Percentiles rank a stretch among this genome's conserved stretches.
phyloP scores from a whole-genome alignment of 2,888 invertebrate species.

The Drosophila aldrichi region DNA sequence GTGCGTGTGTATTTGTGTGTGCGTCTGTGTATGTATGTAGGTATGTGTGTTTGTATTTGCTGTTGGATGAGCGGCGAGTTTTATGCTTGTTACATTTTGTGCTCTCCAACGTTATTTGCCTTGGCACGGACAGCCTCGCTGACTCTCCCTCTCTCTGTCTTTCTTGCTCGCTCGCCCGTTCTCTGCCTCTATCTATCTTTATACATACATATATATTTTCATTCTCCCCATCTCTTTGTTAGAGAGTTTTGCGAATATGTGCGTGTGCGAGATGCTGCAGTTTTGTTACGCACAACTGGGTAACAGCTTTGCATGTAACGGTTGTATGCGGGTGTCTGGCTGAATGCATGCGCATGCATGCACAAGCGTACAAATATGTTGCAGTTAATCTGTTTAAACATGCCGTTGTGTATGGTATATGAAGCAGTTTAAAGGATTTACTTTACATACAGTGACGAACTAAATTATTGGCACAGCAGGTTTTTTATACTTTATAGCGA shows the following conservation, averaged over 20 bases:
- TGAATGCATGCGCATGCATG: constrained; percentile 14
- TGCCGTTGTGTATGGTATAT: constrained; percentile 27
- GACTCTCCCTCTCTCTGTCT: background rate
- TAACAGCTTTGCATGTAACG: constrained; percentile 36
- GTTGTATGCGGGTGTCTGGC: constrained; percentile 4
- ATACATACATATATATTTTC: background rate
- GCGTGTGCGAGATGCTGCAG: constrained; percentile 57
- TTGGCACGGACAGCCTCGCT: constrained; percentile 7
- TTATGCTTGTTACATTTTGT: constrained; percentile 49
- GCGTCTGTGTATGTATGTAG: background rate
- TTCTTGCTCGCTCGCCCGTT: background rate
- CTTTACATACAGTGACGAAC: too few species aligned
- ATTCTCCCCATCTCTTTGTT: constrained; percentile 3
- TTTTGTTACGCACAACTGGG: constrained; percentile 36
- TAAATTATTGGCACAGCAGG: too few species aligned
- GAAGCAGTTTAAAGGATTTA: constrained; percentile 49
- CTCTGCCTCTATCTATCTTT: background rate
- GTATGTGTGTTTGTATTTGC: constrained; percentile 14
- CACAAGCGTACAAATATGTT: constrained; percentile 15
- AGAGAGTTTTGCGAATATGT: constrained; percentile 8
- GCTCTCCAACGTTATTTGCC: constrained; percentile 30
- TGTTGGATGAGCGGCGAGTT: constrained; percentile 36
- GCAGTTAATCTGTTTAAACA: constrained; percentile 66
- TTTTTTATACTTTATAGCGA: too few species aligned
- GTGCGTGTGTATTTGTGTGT: background rate